Evolutionary conservation across 2,113 vertebrate genomes (phyloP), one percentile per base, ranked within the genome.

Genomic region (Myocastor coypus): DNA sequence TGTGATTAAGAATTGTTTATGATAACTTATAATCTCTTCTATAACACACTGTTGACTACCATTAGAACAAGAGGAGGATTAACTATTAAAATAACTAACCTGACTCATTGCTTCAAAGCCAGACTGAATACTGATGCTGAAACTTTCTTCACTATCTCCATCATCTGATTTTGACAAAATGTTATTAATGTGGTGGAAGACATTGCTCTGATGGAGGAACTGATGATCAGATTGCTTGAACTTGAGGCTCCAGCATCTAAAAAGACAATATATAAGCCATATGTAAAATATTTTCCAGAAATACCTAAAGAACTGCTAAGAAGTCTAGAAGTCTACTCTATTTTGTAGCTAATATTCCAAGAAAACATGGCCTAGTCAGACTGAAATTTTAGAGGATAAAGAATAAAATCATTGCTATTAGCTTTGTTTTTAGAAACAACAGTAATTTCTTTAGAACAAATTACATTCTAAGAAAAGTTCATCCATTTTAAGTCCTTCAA

Each of bases 121-220:
- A 32, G 99, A 99, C 96, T 99, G 99, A 93, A 99, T 97, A 52
- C 99, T 99, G 97, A 99, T 99, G 97, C 99, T 99, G 91, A 99
- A 99, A 97, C 99, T 99, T 97, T 99, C 99, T 96, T 99, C 99
- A 16, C 99, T 99, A 96, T 99, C 99, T 42, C 99, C 99, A 94
- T 99, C 99, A 82, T 99, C 99, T 3, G 99, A 99, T 98, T 99
- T 99, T 80, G 99, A 99, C 97, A 99, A 98, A 98, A 99, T 99
- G 91, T 99, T 99, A 98, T 99, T 99, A 98, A 99, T 99, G 97
- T 99, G 99, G 98, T 99, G 99, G 98, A 99, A 99, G 89, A 99
- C 99, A 26, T 99, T 99, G 98, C 99, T 99, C 97, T 99, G 99
- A 97, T 99, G 99, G 96, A 99, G 98, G 97, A 99, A 99, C 96